Percentiles rank a stretch among this genome's conserved stretches.
Conservation (phyloP, 2,113 vertebrate genomes). For the Grammomys dolichurus region DNA sequence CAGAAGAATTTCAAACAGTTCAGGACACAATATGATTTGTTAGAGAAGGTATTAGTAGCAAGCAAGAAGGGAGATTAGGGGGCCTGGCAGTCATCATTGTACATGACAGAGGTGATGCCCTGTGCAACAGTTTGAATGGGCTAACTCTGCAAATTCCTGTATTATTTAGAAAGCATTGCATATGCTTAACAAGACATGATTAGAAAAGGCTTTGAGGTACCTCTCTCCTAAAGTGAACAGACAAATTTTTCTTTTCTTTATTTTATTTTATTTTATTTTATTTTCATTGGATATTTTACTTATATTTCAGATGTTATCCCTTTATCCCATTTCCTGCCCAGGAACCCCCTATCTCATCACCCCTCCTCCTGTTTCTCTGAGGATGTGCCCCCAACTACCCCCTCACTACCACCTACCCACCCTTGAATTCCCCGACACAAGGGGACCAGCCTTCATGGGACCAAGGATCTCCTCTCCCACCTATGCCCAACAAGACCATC, state of each 20-base stretch:
- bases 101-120: fast-evolving
- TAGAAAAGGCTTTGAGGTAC: background rate
- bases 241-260: background rate
- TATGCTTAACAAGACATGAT: background rate
- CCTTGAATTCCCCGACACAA: too few relatives aligned
- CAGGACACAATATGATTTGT: fast-evolving
- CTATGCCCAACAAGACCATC: too few relatives aligned
- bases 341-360: too few relatives aligned
- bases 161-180: background rate
- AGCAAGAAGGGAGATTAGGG: background rate
- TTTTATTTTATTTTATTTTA: background rate
- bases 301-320: too few relatives aligned
- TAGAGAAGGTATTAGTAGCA: background rate
- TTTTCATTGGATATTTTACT: too few relatives aligned
- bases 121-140: background rate
- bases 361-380: too few relatives aligned
- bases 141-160: background rate
- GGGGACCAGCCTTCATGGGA: too few relatives aligned
- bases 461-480: too few relatives aligned
- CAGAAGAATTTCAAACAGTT: background rate
- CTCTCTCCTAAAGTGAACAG: background rate
- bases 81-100: fast-evolving
- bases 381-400: too few relatives aligned
- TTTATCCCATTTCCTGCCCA: too few relatives aligned
- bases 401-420: too few relatives aligned